phyloP scores from a whole-genome alignment of 1,140 invertebrate species.

The Dolichoris vasculosae region DNA sequence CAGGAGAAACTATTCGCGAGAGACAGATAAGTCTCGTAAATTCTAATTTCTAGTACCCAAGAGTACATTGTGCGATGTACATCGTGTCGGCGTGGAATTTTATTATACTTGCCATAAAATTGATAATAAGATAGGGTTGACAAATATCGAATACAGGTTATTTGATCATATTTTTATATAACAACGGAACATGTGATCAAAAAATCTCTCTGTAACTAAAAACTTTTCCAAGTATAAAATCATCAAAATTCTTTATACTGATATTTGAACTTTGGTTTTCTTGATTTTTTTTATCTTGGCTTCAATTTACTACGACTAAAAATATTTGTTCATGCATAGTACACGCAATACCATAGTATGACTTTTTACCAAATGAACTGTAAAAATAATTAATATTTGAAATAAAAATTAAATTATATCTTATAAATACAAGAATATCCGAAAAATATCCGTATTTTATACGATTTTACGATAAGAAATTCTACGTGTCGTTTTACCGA shows the following conservation, averaged over 20 bases:
- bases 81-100: neutral
- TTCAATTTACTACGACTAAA: neutral
- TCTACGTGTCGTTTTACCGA: no score
- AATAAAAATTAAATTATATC: neutral
- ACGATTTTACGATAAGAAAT: neutral
- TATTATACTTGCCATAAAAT: conserved; percentile 15
- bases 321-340: neutral
- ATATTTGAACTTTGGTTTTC: neutral
- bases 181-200: neutral
- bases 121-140: neutral
- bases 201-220: neutral
- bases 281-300: neutral
- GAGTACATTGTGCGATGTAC: neutral
- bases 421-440: neutral
- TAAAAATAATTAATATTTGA: neutral
- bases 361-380: neutral
- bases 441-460: neutral
- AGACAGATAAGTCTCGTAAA: neutral
- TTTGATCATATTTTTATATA: neutral
- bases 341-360: neutral
- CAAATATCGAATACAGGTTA: neutral
- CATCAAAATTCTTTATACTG: neutral
- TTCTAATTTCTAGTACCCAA: conserved; percentile 21
- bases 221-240: neutral
- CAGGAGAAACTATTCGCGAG: neutral